Conservation (phyloP, 2,113 vertebrate genomes). For the Nerophis lumbriciformis region DNA sequence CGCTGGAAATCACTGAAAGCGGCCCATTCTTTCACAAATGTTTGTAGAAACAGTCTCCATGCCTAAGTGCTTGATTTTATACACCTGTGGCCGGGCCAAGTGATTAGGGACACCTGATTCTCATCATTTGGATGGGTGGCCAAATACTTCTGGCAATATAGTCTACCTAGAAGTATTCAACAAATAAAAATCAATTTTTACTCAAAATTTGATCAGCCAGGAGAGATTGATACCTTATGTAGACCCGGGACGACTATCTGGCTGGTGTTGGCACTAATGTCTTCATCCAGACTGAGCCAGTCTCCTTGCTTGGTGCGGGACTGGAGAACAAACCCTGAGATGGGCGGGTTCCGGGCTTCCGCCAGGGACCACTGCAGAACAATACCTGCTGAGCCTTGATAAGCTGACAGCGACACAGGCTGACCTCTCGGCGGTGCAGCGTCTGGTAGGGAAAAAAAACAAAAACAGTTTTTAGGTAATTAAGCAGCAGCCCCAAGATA, state of each 20-base stretch:
- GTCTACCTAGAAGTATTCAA: neutral
- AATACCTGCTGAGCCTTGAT: slow-evolving; percentile 75
- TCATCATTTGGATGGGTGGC: too few relatives aligned
- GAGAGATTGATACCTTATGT: slow-evolving; percentile 75
- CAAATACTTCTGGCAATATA: too few relatives aligned
- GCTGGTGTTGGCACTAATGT: slow-evolving; percentile 73
- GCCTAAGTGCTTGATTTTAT: too few relatives aligned
- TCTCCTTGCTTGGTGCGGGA: slow-evolving; percentile 72
- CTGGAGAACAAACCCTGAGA: slow-evolving; percentile 82
- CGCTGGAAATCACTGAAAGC: too few relatives aligned
- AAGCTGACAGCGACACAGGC: slow-evolving; percentile 71
- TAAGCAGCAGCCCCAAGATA: slow-evolving; percentile 9
- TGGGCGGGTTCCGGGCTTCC: slow-evolving; percentile 48
- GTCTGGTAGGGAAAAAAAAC: slow-evolving; percentile 54
- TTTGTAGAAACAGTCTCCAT: too few relatives aligned
- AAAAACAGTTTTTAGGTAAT: slow-evolving; percentile 17
- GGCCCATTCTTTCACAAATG: too few relatives aligned
- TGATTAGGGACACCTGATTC: too few relatives aligned
- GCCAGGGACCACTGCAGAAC: slow-evolving; percentile 81
- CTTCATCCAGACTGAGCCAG: slow-evolving; percentile 81
- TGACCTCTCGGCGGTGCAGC: slow-evolving; percentile 52
- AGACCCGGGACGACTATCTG: slow-evolving; percentile 82
- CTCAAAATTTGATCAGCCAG: slow-evolving; percentile 13
- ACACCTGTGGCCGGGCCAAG: too few relatives aligned
- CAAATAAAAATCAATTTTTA: neutral